phyloP scores from a whole-genome alignment of 2,888 invertebrate genomes.

The Gandaritis pyraliata region DNA sequence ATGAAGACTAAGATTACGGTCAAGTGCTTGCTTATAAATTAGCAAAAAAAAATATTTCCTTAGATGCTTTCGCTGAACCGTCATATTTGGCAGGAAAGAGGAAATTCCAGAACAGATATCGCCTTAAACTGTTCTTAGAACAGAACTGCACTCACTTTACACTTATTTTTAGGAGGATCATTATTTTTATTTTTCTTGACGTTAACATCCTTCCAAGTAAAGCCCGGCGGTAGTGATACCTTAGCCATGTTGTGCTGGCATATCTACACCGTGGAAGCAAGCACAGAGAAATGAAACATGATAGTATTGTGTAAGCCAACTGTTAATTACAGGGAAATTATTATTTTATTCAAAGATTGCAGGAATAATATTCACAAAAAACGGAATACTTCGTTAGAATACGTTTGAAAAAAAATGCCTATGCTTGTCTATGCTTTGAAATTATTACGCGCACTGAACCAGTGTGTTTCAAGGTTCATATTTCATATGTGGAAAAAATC shows the following conservation, averaged over 20 bases:
- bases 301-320: slow-evolving; percentile 52
- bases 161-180: slow-evolving; percentile 66
- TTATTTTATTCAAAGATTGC: neutral
- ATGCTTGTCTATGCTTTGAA: too few species aligned
- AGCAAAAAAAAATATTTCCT: too few species aligned
- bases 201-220: slow-evolving; percentile 76
- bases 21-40: too few species aligned
- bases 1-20: too few species aligned
- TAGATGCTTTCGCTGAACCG: too few species aligned
- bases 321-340: slow-evolving; percentile 31
- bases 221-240: slow-evolving; percentile 74
- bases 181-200: slow-evolving; percentile 68
- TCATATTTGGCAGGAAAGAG: too few species aligned
- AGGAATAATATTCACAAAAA: neutral
- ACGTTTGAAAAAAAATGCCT: too few species aligned
- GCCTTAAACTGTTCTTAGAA: slow-evolving; percentile 22
- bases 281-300: slow-evolving; percentile 62
- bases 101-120: slow-evolving; percentile 8
- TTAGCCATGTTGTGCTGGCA: slow-evolving; percentile 71
- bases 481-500: too few species aligned
- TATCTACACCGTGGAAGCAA: slow-evolving; percentile 72
- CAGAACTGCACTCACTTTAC: slow-evolving; percentile 65
- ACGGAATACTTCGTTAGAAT: too few species aligned
- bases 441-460: too few species aligned
- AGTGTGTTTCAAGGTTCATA: too few species aligned